Conservation (phyloP, 2,888 invertebrate species). For the Meloe dianella region DNA sequence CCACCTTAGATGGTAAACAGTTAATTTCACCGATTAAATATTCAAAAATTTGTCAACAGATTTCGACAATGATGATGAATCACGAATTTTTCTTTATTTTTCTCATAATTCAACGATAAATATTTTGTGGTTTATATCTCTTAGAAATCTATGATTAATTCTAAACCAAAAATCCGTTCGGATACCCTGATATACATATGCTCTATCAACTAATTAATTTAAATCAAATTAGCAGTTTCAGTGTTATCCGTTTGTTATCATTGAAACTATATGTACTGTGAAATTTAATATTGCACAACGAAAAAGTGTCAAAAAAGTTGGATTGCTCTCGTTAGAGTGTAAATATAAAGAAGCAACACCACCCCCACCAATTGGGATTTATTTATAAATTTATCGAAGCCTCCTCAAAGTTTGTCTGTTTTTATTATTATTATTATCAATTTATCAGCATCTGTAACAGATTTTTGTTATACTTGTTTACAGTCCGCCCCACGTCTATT, state of each 20-base stretch:
- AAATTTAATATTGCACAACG: background rate
- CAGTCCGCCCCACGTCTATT: background rate
- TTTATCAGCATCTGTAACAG: background rate
- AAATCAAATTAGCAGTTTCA: slow-evolving; percentile 1
- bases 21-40: background rate
- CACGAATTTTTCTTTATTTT: background rate
- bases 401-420: background rate
- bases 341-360: background rate
- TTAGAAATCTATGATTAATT: background rate
- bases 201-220: background rate
- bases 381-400: background rate
- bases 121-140: background rate
- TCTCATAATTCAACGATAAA: too few relatives aligned
- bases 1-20: background rate
- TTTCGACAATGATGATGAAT: background rate
- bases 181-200: too few relatives aligned
- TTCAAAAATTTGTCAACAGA: slow-evolving; percentile 3
- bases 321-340: background rate
- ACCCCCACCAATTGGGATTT: background rate
- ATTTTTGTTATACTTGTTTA: background rate
- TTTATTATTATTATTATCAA: background rate
- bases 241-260: background rate
- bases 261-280: background rate
- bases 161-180: background rate
- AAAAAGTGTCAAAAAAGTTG: too few relatives aligned